phyloP scores from a whole-genome alignment of 2,113 vertebrate species.

The Trochalopteron elliotii region DNA sequence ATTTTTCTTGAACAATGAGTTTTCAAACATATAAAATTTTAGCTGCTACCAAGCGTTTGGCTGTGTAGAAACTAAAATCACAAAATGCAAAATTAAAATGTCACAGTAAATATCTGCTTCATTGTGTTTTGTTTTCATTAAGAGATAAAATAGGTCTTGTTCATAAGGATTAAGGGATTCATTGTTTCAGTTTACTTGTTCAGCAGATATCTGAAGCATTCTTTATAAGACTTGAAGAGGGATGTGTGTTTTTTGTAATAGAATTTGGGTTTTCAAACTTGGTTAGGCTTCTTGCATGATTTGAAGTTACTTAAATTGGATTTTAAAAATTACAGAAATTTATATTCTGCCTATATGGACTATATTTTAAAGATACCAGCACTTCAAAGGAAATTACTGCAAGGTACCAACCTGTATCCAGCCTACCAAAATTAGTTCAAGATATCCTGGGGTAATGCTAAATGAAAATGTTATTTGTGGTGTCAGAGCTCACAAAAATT shows the following conservation, averaged over 20 bases:
- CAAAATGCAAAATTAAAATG: slow-evolving; percentile 6
- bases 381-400: slow-evolving; percentile 72
- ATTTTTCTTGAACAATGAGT: not conserved
- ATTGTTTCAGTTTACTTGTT: slow-evolving; percentile 18
- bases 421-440: slow-evolving; percentile 66
- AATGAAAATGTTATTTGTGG: slow-evolving; percentile 25
- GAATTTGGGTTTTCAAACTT: slow-evolving; percentile 29
- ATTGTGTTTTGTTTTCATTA: slow-evolving; percentile 27
- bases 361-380: slow-evolving; percentile 65
- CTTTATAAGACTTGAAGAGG: not conserved
- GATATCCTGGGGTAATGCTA: slow-evolving; percentile 61
- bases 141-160: not conserved
- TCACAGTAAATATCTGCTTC: not conserved
- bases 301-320: slow-evolving; percentile 65
- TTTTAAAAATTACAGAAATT: slow-evolving; percentile 64
- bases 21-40: slow-evolving; percentile 17
- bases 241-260: not conserved
- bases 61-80: slow-evolving; percentile 6
- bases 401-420: slow-evolving; percentile 33
- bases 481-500: not conserved
- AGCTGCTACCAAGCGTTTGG: not conserved
- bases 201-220: slow-evolving; percentile 18
- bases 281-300: slow-evolving; percentile 55
- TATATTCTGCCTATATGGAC: slow-evolving; percentile 59
- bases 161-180: slow-evolving; percentile 27